Conservation (phyloP, 2,113 vertebrate genomes). For the Megaceryle torquata region DNA sequence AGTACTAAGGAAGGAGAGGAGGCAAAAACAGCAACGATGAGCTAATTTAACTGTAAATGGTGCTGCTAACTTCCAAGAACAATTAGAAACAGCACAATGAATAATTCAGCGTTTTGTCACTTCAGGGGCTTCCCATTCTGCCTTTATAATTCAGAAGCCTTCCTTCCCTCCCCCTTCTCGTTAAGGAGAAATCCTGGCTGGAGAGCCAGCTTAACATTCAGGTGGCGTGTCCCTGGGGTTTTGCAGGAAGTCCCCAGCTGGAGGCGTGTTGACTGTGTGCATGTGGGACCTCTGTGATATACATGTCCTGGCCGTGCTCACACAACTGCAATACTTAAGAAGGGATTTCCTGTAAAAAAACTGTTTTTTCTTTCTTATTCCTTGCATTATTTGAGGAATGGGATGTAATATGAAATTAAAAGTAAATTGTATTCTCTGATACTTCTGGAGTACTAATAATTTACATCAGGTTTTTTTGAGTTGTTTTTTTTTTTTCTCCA, state of each 20-base stretch:
- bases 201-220: constrained; percentile 52
- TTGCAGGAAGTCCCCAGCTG: constrained; percentile 35
- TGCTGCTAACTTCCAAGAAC: neutral
- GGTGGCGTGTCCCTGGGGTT: constrained; percentile 38
- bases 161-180: neutral
- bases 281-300: neutral
- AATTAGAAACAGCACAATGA: constrained; percentile 66
- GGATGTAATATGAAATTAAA: neutral
- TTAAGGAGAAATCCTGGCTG: neutral
- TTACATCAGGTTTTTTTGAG: neutral
- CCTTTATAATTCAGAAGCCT: constrained; percentile 26
- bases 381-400: neutral
- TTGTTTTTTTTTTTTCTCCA: neutral
- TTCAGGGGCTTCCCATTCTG: constrained; percentile 70
- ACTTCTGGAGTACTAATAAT: neutral
- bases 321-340: neutral
- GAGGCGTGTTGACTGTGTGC: neutral
- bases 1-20: neutral
- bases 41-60: constrained; percentile 2
- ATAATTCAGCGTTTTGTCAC: constrained; percentile 82
- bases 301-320: fast-evolving
- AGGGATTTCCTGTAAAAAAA: constrained; percentile 46
- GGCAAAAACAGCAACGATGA: neutral
- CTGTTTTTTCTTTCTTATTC: neutral
- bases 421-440: neutral